Evolutionary conservation across 2,797 vertebrate genomes (phyloP), one percentile per base, ranked within the genome.

Genomic region (Lepilemur ruficaudatus): DNA sequence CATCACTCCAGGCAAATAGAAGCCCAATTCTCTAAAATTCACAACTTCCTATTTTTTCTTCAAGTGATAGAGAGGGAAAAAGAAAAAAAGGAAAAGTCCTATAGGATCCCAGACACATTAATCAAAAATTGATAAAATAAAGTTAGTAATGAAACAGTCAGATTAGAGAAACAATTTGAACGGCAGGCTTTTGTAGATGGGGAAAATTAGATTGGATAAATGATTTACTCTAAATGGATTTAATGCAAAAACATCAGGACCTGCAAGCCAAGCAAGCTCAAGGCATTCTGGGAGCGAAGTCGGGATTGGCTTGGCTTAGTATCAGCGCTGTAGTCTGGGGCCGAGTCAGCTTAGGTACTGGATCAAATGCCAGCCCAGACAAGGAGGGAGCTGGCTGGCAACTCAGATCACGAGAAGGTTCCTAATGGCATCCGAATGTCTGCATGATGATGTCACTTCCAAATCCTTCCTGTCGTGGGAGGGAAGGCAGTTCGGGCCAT

Each of bases 61-160:
- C 61, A 89, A 89, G 59, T 63, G 32, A 89, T 52, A 65, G n/a
- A 48, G 28, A 20, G 32, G 4, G 15, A n/a, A 1, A 65, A 15
- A n/a, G 32, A 65, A n/a, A 65, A 52, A 86, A 61, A 67, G 8
- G 35, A 82, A 82, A 95, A 73, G 35, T 67, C 48, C 83, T 90
- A 73, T 84, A 0, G 4, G 88, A 65, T 78, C 61, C 28, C 65
- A 89, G 78, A 69, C 23, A 88, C 59, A 97, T 95, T 94, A 92
- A 96, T 98, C 25, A 95, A 90, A 98, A 91, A 87, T 93, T 97
- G 97, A 96, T 96, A 78, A 89, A 96, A 96, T 97, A 95, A 96
- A 89, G 61, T 96, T 93, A 90, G 57, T 90, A 95, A 95, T 92
- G 69, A 96, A 97, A 94, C 32, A 86, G 48, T 93, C 86, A 0